These are phyloP conservation scores for Polyploca ridens DNA, from an alignment of 2,888 invertebrate genomes.

Conservation along the genomic window DNA sequence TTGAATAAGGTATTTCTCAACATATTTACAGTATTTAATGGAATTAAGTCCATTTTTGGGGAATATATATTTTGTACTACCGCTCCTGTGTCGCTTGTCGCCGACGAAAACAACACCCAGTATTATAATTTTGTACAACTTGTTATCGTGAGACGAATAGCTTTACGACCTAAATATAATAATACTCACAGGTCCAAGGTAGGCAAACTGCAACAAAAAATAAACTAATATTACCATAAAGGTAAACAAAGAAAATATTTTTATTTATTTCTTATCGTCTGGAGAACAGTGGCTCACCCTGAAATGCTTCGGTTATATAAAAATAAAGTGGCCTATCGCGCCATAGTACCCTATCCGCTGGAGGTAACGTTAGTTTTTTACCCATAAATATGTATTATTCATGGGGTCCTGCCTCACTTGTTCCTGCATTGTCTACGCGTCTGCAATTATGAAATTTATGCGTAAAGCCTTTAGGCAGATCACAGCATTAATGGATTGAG, in stretches of 20 bases:
- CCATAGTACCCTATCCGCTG: conserved; percentile 50
- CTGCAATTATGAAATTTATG: conserved; percentile 80
- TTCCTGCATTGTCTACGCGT: conserved; percentile 78
- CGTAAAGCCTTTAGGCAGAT: conserved; percentile 76
- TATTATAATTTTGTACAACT: too few species aligned
- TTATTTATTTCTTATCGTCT: conserved; percentile 46
- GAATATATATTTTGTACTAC: too few species aligned
- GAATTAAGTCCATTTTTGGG: too few species aligned
- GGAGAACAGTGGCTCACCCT: conserved; percentile 55
- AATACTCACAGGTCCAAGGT: conserved; percentile 25
- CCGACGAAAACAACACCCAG: too few species aligned
- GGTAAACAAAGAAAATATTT: conserved; percentile 39
- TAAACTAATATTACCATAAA: conserved; percentile 45
- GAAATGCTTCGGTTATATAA: conserved; percentile 61
- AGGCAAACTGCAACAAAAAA: conserved; percentile 25
- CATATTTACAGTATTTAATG: too few species aligned
- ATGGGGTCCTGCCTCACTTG: conserved; percentile 70
- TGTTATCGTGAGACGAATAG: not conserved
- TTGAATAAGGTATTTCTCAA: too few species aligned
- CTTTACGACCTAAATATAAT: conserved; percentile 6
- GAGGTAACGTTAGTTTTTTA: conserved; percentile 61
- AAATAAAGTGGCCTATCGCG: conserved; percentile 62
- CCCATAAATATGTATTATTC: conserved; percentile 73
- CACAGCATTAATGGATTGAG: conserved; percentile 54
- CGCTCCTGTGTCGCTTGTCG: too few species aligned